Base-by-base conservation (phyloP, 2,888 invertebrate genomes). In the Asteroscopus sphinx region DNA sequence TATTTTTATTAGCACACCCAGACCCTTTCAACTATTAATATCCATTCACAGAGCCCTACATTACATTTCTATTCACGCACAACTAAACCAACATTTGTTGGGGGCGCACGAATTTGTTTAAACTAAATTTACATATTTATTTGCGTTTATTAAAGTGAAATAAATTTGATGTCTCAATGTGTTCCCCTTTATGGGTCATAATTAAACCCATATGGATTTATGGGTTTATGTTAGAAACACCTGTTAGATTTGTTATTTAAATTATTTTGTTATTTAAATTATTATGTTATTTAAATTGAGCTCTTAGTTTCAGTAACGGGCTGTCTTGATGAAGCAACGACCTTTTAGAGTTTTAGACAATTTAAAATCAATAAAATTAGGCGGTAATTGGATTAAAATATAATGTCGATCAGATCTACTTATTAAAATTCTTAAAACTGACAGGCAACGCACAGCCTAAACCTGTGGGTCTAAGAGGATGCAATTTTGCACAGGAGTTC, bases 101-200 rank as follows among this genome's bases (percentile, higher is more conserved):
- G 51, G 76, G 61, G 73, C 61, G 57, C 67, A 57, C 36, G 64
- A 67, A 68, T 71, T 74, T 62, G 63, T 73, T 65, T 63, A 68
- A 73, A 76, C 21, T 36, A 2, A 66, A 89, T 90, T 84, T 85
- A 85, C 88, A 90, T 89, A 83, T 79, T 80, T 85, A 88, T 89
- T 88, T 88, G 90, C 85, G 88, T 88, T 73, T 83, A 88, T 90
- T 91, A 90, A 88, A 89, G 66, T 69, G 82, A 82, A 83, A 90
- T 91, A 87, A 87, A 89, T 85, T 80, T 85, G 85, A 89, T 80
- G 84, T 83, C 84, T 89, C 82, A 78, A 87, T 83, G 61, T 68
- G 35, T n/a, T n/a, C 32, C 48, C 71, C 66, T 44, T 71, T 51
- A 35, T 37, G 35, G 35, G 32, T 51, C 30, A 39, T n/a, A 64